These are phyloP conservation scores for Kryptopterus vitreolus DNA, from an alignment of 2,797 vertebrate species.

Conservation along the genomic window DNA sequence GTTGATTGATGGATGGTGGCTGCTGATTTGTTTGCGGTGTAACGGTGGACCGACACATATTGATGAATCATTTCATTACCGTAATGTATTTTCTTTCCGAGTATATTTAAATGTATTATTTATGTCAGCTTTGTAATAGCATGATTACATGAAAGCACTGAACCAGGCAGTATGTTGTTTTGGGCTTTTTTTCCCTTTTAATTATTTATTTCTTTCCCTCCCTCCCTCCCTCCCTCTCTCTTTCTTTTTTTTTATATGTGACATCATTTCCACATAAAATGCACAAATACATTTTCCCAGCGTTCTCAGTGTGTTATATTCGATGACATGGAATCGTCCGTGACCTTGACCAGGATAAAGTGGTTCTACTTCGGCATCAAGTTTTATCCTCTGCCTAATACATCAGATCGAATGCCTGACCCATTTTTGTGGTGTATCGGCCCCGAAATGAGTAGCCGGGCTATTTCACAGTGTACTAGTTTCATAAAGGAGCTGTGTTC, in stretches of 20 bases:
- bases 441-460: neutral
- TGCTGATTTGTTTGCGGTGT: conserved; percentile 3
- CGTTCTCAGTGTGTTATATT: neutral
- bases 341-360: neutral
- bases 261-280: neutral
- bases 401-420: conserved; percentile 1
- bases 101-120: neutral
- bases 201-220: neutral
- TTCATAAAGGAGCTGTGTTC: conserved; percentile 5
- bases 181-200: too few relatives aligned
- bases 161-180: too few relatives aligned
- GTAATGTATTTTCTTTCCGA: conserved; percentile 8
- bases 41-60: neutral
- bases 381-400: neutral
- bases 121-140: neutral
- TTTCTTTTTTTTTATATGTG: too few relatives aligned
- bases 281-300: neutral
- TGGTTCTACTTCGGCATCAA: neutral
- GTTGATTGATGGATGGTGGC: conserved; percentile 3
- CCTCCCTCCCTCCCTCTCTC: neutral
- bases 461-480: conserved; percentile 11
- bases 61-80: conserved; percentile 4
- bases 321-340: neutral
- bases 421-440: neutral
- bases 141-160: conserved; percentile 9